These are phyloP conservation scores for Paratrypauchen microcephalus DNA, from an alignment of 2,797 vertebrate genomes.

Conservation along the genomic window DNA sequence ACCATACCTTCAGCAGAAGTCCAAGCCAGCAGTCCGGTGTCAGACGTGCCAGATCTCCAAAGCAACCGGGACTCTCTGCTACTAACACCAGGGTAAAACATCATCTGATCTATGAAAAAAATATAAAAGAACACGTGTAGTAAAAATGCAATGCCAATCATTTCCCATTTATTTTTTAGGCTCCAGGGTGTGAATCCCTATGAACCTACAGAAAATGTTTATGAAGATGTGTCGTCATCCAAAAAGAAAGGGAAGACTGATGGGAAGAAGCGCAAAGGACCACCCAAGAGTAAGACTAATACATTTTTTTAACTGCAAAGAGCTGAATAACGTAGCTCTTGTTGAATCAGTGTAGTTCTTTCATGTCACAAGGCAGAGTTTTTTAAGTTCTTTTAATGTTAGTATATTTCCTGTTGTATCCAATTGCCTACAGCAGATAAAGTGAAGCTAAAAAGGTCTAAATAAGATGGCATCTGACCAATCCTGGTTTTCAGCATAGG, in stretches of 20 bases:
- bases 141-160: not conserved
- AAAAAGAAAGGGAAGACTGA: conserved; percentile 66
- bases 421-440: too few species aligned
- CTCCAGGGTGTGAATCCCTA: not conserved
- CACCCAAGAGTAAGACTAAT: conserved; percentile 70
- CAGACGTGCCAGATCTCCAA: conserved; percentile 8
- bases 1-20: not conserved
- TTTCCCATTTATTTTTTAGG: conserved; percentile 37
- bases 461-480: too few species aligned
- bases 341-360: not conserved
- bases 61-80: conserved; percentile 13
- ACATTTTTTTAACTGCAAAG: not conserved
- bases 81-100: conserved; percentile 56
- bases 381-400: too few species aligned
- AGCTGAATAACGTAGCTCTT: not conserved
- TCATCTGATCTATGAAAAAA: not conserved
- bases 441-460: too few species aligned
- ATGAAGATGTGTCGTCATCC: conserved; percentile 41
- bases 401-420: too few species aligned
- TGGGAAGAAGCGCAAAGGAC: conserved; percentile 68
- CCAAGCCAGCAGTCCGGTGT: not conserved
- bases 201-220: conserved; percentile 27
- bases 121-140: not conserved
- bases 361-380: not conserved
- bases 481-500: too few species aligned